Conservation (phyloP, 2,113 vertebrate genomes). For the Nymphicus hollandicus region DNA sequence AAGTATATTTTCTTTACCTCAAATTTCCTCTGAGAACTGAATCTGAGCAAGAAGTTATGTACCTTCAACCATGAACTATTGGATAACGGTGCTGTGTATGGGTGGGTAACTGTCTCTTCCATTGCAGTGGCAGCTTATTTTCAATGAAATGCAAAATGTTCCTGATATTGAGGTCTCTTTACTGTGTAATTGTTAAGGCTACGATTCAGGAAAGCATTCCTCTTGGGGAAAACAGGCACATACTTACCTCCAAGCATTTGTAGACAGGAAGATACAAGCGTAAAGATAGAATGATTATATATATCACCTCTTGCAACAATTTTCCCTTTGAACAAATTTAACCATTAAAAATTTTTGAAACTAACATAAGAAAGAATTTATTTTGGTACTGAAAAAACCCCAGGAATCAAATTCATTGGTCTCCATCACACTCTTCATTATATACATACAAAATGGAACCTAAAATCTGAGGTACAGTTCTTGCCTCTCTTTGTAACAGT, state of each 20-base stretch:
- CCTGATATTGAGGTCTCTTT: neutral
- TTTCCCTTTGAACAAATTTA: neutral
- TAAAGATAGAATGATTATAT: neutral
- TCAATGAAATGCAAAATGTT: neutral
- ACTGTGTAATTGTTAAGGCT: neutral
- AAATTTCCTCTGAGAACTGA: neutral
- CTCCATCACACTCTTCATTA: neutral
- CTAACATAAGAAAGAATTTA: neutral
- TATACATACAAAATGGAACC: neutral
- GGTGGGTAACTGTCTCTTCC: neutral
- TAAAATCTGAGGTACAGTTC: neutral
- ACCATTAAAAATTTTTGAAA: neutral
- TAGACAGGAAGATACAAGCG: neutral
- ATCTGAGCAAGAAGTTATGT: neutral
- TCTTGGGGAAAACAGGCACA: neutral
- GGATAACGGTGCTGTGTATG: neutral
- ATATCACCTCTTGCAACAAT: neutral
- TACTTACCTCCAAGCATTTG: neutral
- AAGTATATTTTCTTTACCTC: neutral
- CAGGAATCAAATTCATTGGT: neutral
- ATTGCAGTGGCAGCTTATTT: neutral
- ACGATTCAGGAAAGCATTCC: neutral
- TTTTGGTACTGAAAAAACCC: neutral
- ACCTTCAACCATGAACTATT: neutral
- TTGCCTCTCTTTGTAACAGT: neutral